A percentile compares a stretch with the other conserved stretches of the same genome.
phyloP scores from a whole-genome alignment of 1,140 invertebrate species.

The Lordiphosa clarofinis region DNA sequence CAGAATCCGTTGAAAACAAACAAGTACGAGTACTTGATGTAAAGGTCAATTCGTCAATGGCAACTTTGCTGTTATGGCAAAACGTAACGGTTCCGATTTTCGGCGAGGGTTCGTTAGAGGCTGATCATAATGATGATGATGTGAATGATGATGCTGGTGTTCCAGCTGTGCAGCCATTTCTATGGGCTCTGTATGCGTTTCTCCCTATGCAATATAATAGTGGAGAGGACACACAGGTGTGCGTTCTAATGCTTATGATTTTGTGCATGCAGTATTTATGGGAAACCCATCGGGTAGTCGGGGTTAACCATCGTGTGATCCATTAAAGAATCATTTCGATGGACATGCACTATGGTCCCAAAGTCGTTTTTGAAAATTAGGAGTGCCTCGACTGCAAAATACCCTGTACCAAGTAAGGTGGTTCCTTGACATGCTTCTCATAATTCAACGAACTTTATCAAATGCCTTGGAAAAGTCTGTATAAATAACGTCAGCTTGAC shows the following conservation, averaged over 20 bases:
- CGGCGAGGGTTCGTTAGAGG: slow-evolving; percentile 15
- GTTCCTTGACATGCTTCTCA: no score
- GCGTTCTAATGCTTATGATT: no score
- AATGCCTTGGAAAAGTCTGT: no score
- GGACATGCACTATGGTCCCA: no score
- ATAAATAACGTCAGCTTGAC: no score
- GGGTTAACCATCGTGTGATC: no score
- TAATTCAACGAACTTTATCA: no score
- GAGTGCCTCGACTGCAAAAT: no score
- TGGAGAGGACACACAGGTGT: slow-evolving; percentile 28
- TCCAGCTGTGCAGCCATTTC: slow-evolving; percentile 28
- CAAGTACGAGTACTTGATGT: slow-evolving; percentile 26
- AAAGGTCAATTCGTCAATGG: slow-evolving; percentile 69
- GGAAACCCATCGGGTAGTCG: slow-evolving; percentile 14
- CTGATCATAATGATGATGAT: slow-evolving; percentile 4
- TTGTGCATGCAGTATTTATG: slow-evolving; percentile 13
- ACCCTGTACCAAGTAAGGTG: no score
- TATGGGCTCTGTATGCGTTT: slow-evolving; percentile 3
- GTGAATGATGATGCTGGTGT: slow-evolving; percentile 4
- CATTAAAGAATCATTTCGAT: no score
- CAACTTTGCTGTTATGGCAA: slow-evolving; percentile 33
- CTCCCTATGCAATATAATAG: slow-evolving; percentile 34
- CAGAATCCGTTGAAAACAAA: slow-evolving; percentile 18
- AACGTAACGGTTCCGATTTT: slow-evolving; percentile 50
- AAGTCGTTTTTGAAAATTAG: no score